These are phyloP conservation scores for Prietella phreatophila DNA, from an alignment of 2,113 vertebrate genomes.

Conservation along the genomic window DNA sequence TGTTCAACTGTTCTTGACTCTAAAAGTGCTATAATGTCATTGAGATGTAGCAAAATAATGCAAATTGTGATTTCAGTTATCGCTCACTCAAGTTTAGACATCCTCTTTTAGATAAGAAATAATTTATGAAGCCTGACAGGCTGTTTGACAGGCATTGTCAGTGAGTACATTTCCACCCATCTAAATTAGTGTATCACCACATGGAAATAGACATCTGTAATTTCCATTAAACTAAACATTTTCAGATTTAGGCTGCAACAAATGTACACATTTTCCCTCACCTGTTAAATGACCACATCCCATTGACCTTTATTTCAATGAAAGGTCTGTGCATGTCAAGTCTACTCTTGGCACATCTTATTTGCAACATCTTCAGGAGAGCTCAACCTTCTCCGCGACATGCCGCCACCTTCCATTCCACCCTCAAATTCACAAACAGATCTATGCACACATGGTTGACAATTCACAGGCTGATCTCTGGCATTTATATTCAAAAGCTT, in stretches of 20 bases:
- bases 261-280: not conserved
- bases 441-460: slow-evolving; percentile 17
- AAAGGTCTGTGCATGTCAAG: slow-evolving; percentile 21
- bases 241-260: not conserved
- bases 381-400: not conserved
- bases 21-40: not conserved
- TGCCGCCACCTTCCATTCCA: not conserved
- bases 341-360: not conserved
- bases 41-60: slow-evolving; percentile 19
- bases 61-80: slow-evolving; percentile 24
- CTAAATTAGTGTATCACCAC: slow-evolving; percentile 16
- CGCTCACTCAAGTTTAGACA: not conserved
- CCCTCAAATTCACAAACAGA: slow-evolving; percentile 7
- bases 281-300: slow-evolving; percentile 1
- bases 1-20: not conserved
- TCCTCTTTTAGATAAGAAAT: slow-evolving; percentile 36
- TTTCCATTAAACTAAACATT: slow-evolving; percentile 20
- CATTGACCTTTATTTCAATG: slow-evolving; percentile 13
- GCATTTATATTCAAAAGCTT: slow-evolving; percentile 57
- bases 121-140: slow-evolving; percentile 29
- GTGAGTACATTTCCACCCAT: slow-evolving; percentile 30
- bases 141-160: slow-evolving; percentile 20
- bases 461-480: slow-evolving; percentile 27
- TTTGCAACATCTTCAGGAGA: slow-evolving; percentile 10
- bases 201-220: slow-evolving; percentile 5